These are phyloP conservation scores for Oncorhynchus clarkii DNA, from an alignment of 2,113 vertebrate genomes.

Conservation along the genomic window DNA sequence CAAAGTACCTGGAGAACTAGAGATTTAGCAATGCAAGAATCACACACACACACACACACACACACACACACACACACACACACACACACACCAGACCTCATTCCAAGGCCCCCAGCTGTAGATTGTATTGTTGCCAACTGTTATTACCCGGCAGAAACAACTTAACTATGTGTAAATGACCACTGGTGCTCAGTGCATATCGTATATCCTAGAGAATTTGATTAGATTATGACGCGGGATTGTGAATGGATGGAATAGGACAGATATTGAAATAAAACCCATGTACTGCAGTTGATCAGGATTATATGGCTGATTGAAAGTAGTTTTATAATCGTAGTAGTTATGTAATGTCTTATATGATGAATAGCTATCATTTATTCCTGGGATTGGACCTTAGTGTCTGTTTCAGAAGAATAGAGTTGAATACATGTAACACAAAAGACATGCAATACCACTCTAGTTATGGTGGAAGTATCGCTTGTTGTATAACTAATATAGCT, in stretches of 20 bases:
- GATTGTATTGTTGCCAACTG: conserved; percentile 55
- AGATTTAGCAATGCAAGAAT: conserved; percentile 26
- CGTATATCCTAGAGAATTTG: conserved; percentile 53
- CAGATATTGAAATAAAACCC: conserved; percentile 51
- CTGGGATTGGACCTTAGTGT: neutral
- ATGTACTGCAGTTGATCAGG: conserved; percentile 21
- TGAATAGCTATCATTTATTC: neutral
- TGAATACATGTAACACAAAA: neutral
- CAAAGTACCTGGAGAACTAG: conserved; percentile 26
- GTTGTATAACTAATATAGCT: neutral
- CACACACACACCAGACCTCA: neutral
- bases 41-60: neutral
- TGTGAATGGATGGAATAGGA: conserved; percentile 49
- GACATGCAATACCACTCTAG: neutral
- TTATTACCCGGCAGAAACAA: conserved; percentile 62
- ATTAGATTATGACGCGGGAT: conserved; percentile 51
- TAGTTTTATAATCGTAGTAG: conserved; percentile 23
- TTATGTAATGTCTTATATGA: neutral
- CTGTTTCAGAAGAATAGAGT: neutral
- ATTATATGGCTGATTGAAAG: conserved; percentile 3
- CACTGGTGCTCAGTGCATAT: conserved; percentile 55
- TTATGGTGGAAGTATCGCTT: neutral
- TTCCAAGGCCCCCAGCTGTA: conserved; percentile 27
- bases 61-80: neutral
- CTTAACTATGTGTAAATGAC: conserved; percentile 66